Evolutionary conservation across 2,888 invertebrate species (phyloP).

Genomic region (Plusia festucae): DNA sequence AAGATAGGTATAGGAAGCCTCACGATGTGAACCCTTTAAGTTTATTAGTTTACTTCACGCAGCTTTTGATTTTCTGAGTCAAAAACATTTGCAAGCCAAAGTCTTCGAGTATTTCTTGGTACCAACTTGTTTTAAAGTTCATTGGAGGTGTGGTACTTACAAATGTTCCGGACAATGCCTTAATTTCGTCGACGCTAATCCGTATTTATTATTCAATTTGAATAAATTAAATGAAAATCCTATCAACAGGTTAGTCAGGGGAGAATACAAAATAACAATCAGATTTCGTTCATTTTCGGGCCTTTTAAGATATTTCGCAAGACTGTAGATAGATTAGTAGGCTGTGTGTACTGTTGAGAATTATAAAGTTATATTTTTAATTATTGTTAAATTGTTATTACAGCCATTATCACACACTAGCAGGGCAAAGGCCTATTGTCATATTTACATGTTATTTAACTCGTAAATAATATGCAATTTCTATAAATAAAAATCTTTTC

Average conservation of each 20-base stretch:
- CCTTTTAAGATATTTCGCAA: not conserved
- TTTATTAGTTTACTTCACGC: too few relatives aligned
- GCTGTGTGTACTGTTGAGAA: not conserved
- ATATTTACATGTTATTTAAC: not conserved
- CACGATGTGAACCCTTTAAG: too few relatives aligned
- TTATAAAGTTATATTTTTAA: not conserved
- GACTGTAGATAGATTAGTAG: not conserved
- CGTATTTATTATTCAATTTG: not conserved
- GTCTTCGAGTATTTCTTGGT: not conserved
- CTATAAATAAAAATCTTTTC: not conserved
- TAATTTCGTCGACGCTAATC: not conserved
- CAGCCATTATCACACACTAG: not conserved
- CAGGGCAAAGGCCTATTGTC: conserved; percentile 4
- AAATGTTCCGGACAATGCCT: not conserved
- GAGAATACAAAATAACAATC: not conserved
- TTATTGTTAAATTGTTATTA: not conserved
- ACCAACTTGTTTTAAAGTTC: not conserved
- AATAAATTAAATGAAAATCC: conserved; percentile 2
- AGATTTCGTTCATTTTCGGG: not conserved
- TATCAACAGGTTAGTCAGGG: not conserved
- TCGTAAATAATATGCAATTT: not conserved
- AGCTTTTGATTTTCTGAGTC: too few relatives aligned
- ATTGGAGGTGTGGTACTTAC: not conserved
- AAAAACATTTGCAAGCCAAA: too few relatives aligned
- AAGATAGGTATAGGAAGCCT: too few relatives aligned